Conservation (phyloP, 1,140 invertebrate species). For the Heliconius himera region DNA sequence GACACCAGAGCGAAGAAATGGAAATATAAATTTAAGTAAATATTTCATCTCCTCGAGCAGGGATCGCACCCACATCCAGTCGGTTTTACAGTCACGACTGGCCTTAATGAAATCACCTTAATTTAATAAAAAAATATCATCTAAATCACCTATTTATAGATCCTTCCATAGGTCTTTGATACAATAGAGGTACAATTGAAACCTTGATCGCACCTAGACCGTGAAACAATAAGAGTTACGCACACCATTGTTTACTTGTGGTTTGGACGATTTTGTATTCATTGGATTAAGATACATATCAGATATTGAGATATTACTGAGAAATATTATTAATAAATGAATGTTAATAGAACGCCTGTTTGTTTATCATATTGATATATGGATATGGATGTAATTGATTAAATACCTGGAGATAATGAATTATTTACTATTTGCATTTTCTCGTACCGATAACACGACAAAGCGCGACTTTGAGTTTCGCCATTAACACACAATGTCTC, state of each 20-base stretch:
- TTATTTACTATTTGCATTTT: too few relatives aligned
- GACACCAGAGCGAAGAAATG: too few relatives aligned
- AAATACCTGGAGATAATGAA: too few relatives aligned
- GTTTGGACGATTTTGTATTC: constrained; percentile 28
- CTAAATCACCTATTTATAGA: not conserved
- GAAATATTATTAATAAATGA: not conserved
- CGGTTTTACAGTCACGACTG: too few relatives aligned
- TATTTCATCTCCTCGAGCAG: too few relatives aligned
- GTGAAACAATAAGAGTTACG: constrained; percentile 33
- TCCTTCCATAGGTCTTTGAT: not conserved
- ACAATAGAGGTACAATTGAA: not conserved
- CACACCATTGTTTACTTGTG: constrained; percentile 25
- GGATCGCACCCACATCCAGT: too few relatives aligned
- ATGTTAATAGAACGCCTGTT: not conserved
- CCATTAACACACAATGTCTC: not conserved
- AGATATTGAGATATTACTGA: not conserved
- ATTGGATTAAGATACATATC: constrained; percentile 20
- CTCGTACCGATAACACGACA: not conserved
- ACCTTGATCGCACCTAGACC: constrained; percentile 38
- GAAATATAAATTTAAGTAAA: too few relatives aligned
- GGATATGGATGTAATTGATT: not conserved
- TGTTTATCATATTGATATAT: not conserved
- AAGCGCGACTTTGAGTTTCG: not conserved
- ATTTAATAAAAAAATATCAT: not conserved
- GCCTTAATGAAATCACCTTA: too few relatives aligned